These are phyloP conservation scores for Amphiura filiformis DNA, from an alignment of 35 echinoderm and acorn worm species.

Conservation along the genomic window DNA sequence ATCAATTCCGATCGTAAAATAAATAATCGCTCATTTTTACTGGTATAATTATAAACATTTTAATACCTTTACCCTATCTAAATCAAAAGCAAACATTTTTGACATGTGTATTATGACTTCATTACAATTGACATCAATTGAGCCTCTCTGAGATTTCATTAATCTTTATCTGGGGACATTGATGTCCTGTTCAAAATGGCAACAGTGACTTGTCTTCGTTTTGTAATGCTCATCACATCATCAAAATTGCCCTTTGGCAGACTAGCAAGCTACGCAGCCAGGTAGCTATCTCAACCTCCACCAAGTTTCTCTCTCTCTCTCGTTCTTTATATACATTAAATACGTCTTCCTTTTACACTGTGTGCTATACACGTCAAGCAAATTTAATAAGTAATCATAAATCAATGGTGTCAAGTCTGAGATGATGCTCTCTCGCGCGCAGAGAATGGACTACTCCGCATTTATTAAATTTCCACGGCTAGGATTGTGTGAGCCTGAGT, in stretches of 20 bases:
- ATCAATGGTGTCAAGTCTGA: slow-evolving; percentile 1
- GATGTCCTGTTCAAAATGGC: background rate
- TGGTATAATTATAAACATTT: too few relatives aligned
- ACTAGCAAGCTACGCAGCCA: background rate
- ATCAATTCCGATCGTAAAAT: too few relatives aligned
- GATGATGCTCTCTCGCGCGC: background rate
- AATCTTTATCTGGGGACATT: background rate
- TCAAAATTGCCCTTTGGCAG: background rate
- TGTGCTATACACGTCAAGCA: slow-evolving; percentile 1
- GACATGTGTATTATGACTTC: too few relatives aligned
- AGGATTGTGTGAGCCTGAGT: too few relatives aligned
- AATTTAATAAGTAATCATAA: slow-evolving; percentile 15
- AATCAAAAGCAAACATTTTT: too few relatives aligned
- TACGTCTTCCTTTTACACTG: slow-evolving; percentile 8
- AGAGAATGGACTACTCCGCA: too few relatives aligned
- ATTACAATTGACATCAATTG: too few relatives aligned
- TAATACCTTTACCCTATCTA: too few relatives aligned
- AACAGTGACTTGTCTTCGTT: background rate
- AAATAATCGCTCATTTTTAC: too few relatives aligned
- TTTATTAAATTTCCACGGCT: too few relatives aligned
- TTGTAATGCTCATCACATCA: background rate
- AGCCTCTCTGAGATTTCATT: background rate
- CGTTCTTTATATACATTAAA: background rate
- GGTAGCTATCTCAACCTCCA: background rate
- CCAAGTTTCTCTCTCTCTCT: background rate